Conservation (phyloP, 1,140 invertebrate species). For the Bombus picipes region DNA sequence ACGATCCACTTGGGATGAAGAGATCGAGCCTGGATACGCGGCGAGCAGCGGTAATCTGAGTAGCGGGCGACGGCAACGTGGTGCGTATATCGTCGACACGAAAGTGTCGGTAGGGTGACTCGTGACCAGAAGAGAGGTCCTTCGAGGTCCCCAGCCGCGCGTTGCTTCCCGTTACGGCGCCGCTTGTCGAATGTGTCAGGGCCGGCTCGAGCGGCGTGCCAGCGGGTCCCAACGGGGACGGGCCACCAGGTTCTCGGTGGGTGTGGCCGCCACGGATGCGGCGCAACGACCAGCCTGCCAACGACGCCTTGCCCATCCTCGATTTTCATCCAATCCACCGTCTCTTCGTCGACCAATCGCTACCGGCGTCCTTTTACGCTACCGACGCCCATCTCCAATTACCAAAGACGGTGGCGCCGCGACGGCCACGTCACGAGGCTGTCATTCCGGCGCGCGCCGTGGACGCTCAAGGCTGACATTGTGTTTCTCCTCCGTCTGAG, state of each 20-base stretch:
- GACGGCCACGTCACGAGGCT: slow-evolving; percentile 67
- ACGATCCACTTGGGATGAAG: slow-evolving; percentile 47
- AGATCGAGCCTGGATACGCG: slow-evolving; percentile 19
- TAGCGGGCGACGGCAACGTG: slow-evolving; percentile 39
- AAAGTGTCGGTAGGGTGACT: slow-evolving; percentile 61
- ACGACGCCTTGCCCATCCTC: slow-evolving; percentile 38
- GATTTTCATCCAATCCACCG: slow-evolving; percentile 67
- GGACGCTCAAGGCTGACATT: slow-evolving; percentile 38
- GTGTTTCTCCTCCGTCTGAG: slow-evolving; percentile 11
- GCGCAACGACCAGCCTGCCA: slow-evolving; percentile 51
- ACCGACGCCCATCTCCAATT: slow-evolving; percentile 55
- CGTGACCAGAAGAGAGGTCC: slow-evolving; percentile 64
- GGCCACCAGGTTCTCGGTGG: slow-evolving; percentile 57
- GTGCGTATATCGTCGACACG: slow-evolving; percentile 61
- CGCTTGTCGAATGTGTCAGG: slow-evolving; percentile 83
- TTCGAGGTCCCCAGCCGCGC: slow-evolving; percentile 81
- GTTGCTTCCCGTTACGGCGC: slow-evolving; percentile 83
- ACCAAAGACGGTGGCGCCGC: slow-evolving; percentile 77
- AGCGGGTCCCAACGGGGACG: slow-evolving; percentile 79
- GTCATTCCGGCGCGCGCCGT: slow-evolving; percentile 75
- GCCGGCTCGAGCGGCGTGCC: slow-evolving; percentile 78
- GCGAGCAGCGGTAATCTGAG: slow-evolving; percentile 55
- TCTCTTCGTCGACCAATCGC: slow-evolving; percentile 56
- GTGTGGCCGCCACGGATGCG: slow-evolving; percentile 64
- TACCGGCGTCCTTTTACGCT: neutral